Evolutionary conservation across 2,113 vertebrate species (phyloP).

Genomic region (Alethe castanea): DNA sequence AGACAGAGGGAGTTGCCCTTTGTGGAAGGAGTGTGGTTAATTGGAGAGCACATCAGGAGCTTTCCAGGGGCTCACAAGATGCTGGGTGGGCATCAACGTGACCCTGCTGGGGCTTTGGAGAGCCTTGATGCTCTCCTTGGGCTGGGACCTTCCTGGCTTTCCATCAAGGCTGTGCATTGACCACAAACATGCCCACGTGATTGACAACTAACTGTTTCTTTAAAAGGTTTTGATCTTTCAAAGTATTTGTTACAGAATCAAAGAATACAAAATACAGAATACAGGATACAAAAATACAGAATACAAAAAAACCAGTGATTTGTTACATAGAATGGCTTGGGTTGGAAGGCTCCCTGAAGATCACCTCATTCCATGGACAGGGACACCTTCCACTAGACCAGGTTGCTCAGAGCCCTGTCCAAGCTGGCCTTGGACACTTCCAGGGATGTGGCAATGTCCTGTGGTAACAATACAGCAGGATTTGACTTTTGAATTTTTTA

Average conservation of each 20-base stretch:
- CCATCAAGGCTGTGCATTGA: background rate
- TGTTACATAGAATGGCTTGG: background rate
- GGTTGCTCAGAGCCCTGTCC: background rate
- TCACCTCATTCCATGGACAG: background rate
- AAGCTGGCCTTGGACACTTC: background rate
- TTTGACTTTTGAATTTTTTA: background rate
- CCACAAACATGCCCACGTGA: background rate
- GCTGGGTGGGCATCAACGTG: fast-evolving
- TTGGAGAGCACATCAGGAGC: background rate
- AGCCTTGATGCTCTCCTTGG: background rate
- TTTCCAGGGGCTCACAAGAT: background rate
- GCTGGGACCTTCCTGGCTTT: background rate
- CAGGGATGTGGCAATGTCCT: background rate
- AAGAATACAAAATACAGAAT: too few species aligned
- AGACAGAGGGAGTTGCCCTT: background rate
- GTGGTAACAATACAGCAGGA: background rate
- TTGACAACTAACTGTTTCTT: background rate
- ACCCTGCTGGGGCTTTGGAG: background rate
- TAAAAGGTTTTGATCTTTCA: background rate
- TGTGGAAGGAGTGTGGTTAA: background rate
- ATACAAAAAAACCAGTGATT: too few species aligned
- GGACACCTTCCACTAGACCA: background rate
- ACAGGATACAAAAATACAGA: too few species aligned
- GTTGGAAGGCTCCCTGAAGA: background rate
- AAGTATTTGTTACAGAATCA: background rate